phyloP scores from a whole-genome alignment of 2,888 invertebrate species.

The Eurois occulta region DNA sequence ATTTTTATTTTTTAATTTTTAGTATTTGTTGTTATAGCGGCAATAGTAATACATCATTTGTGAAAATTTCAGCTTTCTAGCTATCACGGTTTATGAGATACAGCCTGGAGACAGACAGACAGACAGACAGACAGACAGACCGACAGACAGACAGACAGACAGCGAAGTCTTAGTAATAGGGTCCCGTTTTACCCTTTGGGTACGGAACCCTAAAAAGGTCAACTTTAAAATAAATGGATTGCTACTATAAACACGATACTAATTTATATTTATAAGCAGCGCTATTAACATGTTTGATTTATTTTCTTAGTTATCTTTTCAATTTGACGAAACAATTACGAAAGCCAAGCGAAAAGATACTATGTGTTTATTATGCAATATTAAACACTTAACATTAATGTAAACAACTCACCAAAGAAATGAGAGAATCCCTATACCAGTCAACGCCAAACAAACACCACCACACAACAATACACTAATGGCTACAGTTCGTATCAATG shows the following conservation, averaged over 20 bases:
- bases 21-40: too few species aligned
- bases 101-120: too few species aligned
- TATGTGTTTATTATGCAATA: not conserved
- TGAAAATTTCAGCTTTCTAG: too few species aligned
- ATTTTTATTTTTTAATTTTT: too few species aligned
- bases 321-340: not conserved
- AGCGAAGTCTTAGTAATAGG: too few species aligned
- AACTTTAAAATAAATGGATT: not conserved
- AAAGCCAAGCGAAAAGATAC: not conserved
- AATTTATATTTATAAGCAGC: not conserved
- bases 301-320: not conserved
- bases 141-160: too few species aligned
- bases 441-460: conserved; percentile 19
- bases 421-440: not conserved
- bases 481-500: conserved; percentile 43
- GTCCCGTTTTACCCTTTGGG: too few species aligned
- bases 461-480: conserved; percentile 22
- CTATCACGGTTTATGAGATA: too few species aligned
- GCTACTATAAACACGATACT: not conserved
- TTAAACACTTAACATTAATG: not conserved
- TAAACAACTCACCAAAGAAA: conserved; percentile 43
- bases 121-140: too few species aligned
- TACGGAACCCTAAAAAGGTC: too few species aligned
- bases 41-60: too few species aligned
- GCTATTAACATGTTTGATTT: not conserved